Conservation (phyloP, 2,888 invertebrate species). For the Xiphydria camelus region DNA sequence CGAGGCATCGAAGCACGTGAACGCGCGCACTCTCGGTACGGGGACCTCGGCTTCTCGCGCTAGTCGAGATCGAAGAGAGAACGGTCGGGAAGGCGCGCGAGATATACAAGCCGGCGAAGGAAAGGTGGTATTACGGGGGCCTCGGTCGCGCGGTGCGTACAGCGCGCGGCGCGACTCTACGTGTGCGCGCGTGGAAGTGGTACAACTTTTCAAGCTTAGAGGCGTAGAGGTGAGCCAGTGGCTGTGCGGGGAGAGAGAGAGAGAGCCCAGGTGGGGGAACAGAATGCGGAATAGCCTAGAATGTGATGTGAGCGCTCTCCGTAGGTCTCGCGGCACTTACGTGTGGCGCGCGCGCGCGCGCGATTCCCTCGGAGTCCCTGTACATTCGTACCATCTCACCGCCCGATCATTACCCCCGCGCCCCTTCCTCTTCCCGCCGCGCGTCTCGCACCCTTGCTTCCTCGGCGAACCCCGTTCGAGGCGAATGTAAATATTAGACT, state of each 20-base stretch:
- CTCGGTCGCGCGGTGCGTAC: constrained; percentile 7
- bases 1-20: too few species aligned
- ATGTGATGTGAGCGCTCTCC: constrained; percentile 55
- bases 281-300: constrained; percentile 60
- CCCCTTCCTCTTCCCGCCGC: constrained; percentile 4
- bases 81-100: constrained; percentile 8
- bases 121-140: constrained; percentile 15
- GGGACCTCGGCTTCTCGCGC: constrained; percentile 16
- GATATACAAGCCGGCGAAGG: constrained; percentile 8
- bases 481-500: too few species aligned
- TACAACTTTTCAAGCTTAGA: constrained; percentile 46
- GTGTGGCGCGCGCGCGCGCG: too few species aligned
- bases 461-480: constrained; percentile 12
- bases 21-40: constrained; percentile 11
- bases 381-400: too few species aligned
- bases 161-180: constrained; percentile 16
- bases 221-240: constrained; percentile 48
- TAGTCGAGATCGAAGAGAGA: constrained; percentile 15
- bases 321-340: too few species aligned
- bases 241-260: constrained; percentile 44
- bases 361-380: too few species aligned
- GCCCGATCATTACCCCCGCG: constrained; percentile 5
- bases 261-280: constrained; percentile 52
- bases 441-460: not conserved
- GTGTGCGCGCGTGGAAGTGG: constrained; percentile 37